Base-by-base conservation (phyloP, 2,888 invertebrate species). In the Theretra japonica region DNA sequence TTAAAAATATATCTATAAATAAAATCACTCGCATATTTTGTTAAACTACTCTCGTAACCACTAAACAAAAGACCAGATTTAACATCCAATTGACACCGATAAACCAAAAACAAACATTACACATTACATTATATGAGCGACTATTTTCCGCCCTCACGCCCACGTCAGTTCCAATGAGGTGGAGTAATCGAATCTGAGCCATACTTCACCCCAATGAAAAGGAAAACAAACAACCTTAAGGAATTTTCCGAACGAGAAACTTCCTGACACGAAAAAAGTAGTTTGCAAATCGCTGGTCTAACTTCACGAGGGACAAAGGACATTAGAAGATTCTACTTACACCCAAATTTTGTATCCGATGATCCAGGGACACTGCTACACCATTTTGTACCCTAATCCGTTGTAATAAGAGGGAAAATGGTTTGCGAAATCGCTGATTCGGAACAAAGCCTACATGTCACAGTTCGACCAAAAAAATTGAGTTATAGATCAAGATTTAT, bases 401-500 rank as follows among this genome's bases (percentile, higher is more conserved):
- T 5, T 6, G 17, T 19, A 19, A 23, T 19, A 33, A 41, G 19
- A 21, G 4, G 19, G 7, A 58, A 50, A 53, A 30, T 50, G 5
- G 8, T 30, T 59, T 48, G n/a, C 17, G 7, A 19, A n/a, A 17
- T 60, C 21, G 6, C 8, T 41, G 70, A 23, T 65, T 56, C 69
- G 48, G 65, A 53, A 48, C 41, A 65, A 70, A 72, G 62, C 60
- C 58, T 71, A 73, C 72, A 73, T 75, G 73, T 76, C 74, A 77
- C 73, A 71, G 74, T 73, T 71, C 58, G 65, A 25, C 70, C 72
- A 73, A 80, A 83, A 79, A 83, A 82, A 78, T 65, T 75, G 72
- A 72, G 72, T 69, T 75, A 74, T 75, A 76, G 80, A 77, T 77
- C 68, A 74, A 78, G 80, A 83, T 82, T 80, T 83, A 82, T 83